phyloP scores from a whole-genome alignment of 2,797 vertebrate species.

The Echiichthys vipera region DNA sequence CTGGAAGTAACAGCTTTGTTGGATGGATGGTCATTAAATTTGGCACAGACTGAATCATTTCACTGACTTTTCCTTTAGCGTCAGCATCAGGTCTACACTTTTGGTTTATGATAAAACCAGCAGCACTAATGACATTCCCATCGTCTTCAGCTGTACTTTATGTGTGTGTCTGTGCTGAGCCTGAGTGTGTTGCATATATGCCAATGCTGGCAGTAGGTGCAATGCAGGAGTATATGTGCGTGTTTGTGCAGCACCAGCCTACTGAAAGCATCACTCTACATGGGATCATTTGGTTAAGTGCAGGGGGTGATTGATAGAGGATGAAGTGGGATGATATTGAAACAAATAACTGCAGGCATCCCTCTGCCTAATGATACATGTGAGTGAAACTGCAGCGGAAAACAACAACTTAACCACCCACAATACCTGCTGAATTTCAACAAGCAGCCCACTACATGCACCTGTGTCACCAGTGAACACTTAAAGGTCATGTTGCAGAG shows the following conservation, averaged over 20 bases:
- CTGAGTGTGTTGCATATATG: neutral
- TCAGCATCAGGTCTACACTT: neutral
- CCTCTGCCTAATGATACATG: slow-evolving; percentile 37
- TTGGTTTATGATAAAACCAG: neutral
- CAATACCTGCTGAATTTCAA: slow-evolving; percentile 20
- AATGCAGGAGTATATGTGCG: too few species aligned
- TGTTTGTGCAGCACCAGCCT: neutral
- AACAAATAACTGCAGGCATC: slow-evolving; percentile 31
- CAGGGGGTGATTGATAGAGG: slow-evolving; percentile 11
- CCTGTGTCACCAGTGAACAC: neutral
- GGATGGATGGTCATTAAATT: neutral
- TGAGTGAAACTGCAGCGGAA: slow-evolving; percentile 19
- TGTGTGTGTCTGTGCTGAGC: neutral
- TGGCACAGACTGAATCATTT: neutral
- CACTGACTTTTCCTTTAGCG: neutral
- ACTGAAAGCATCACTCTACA: neutral
- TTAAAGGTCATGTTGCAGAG: slow-evolving; percentile 27
- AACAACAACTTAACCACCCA: slow-evolving; percentile 55
- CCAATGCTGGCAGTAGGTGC: too few species aligned
- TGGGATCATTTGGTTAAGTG: slow-evolving; percentile 3
- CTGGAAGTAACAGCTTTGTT: too few species aligned
- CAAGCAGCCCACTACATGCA: slow-evolving; percentile 9
- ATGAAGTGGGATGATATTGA: slow-evolving; percentile 8
- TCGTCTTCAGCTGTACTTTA: neutral
- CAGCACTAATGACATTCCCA: neutral